Conservation (phyloP, 2,113 vertebrate species). For the Phylloscopus trochiloides region DNA sequence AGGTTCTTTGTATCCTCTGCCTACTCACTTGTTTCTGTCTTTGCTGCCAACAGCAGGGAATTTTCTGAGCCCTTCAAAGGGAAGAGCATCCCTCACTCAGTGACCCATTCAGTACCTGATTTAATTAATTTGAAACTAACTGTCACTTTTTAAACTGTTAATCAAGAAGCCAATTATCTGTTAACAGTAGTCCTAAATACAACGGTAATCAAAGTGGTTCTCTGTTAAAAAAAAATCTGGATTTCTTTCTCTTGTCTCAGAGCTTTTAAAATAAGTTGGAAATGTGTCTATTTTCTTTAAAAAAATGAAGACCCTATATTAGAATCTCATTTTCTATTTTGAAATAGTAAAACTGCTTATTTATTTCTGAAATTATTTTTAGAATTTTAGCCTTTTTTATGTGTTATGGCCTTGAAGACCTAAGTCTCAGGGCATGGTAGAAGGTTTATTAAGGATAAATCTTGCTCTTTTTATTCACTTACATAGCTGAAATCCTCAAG, state of each 20-base stretch:
- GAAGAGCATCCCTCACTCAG: not conserved
- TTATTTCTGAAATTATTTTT: not conserved
- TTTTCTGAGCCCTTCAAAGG: not conserved
- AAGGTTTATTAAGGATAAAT: not conserved
- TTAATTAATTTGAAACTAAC: constrained; percentile 23
- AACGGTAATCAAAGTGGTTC: not conserved
- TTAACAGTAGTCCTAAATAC: not conserved
- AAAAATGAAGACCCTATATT: not conserved
- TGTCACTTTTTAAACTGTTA: constrained; percentile 32
- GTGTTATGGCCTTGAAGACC: not conserved
- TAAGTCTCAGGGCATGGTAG: not conserved
- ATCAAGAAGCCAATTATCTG: not conserved
- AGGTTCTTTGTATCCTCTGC: not conserved
- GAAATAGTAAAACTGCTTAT: not conserved
- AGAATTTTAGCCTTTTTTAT: not conserved
- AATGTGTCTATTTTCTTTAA: not conserved
- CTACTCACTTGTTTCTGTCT: not conserved
- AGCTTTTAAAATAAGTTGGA: not conserved
- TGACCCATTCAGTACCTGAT: not conserved
- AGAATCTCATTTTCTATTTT: not conserved
- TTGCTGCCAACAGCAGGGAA: not conserved
- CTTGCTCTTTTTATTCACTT: not conserved
- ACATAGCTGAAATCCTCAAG: not conserved
- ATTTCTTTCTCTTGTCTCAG: not conserved
- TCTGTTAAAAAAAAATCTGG: not conserved